phyloP scores from a whole-genome alignment of 2,888 invertebrate genomes.

The Acanthacorydalis orientalis region DNA sequence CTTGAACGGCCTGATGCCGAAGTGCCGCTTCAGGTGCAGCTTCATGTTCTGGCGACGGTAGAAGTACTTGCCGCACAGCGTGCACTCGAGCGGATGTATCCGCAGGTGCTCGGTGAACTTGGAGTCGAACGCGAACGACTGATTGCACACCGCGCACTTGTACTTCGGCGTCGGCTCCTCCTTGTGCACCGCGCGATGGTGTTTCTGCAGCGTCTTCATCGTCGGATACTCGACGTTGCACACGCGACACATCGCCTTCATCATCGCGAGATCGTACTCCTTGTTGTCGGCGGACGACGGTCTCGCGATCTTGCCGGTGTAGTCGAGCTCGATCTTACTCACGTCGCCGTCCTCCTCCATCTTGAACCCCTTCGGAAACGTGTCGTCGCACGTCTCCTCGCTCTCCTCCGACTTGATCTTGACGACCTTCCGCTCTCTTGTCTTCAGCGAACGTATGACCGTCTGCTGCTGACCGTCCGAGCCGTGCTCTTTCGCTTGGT shows the following conservation, averaged over 20 bases:
- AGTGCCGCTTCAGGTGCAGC: constrained; percentile 62
- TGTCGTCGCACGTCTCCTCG: constrained; percentile 16
- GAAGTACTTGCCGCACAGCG: constrained; percentile 67
- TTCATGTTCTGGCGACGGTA: constrained; percentile 55
- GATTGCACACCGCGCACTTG: constrained; percentile 44
- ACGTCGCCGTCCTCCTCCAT: constrained; percentile 12
- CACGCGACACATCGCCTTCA: not conserved
- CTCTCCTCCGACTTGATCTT: constrained; percentile 18
- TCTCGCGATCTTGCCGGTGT: constrained; percentile 16
- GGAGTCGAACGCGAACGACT: constrained; percentile 48
- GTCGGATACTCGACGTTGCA: not conserved
- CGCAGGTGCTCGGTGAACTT: constrained; percentile 58
- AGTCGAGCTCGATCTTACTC: constrained; percentile 17
- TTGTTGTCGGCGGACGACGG: not conserved
- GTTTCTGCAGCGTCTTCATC: constrained; percentile 21
- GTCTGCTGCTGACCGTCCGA: constrained; percentile 21
- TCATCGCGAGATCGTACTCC: constrained; percentile 1
- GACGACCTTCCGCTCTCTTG: constrained; percentile 20
- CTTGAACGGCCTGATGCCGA: constrained; percentile 49
- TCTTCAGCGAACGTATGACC: constrained; percentile 14
- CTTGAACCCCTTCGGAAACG: constrained; percentile 17
- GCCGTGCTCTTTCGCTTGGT: constrained; percentile 37
- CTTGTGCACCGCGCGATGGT: constrained; percentile 23
- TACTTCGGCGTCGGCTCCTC: constrained; percentile 9
- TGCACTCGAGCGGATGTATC: constrained; percentile 67